phyloP scores from a whole-genome alignment of 2,113 vertebrate genomes.

The Solea senegalensis region DNA sequence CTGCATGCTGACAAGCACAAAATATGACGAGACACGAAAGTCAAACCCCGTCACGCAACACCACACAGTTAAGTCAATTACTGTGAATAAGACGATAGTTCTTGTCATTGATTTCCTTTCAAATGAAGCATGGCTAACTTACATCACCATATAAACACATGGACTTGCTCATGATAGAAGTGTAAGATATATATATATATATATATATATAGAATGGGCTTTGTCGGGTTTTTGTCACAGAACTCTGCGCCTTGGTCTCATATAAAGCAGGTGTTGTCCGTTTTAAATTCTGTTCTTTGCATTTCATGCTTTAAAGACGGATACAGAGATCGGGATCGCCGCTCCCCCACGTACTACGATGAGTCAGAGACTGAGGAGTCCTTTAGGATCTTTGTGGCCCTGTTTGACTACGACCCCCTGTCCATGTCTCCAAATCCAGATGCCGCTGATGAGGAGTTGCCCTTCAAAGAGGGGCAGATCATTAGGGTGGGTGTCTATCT shows the following conservation, averaged over 20 bases:
- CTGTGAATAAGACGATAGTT: conserved; percentile 7
- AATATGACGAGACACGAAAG: conserved; percentile 27
- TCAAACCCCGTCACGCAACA: conserved; percentile 28
- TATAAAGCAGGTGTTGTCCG: not conserved
- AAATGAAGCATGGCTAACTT: conserved; percentile 37
- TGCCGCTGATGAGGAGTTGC: conserved; percentile 93
- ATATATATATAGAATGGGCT: not conserved
- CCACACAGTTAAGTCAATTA: conserved; percentile 43
- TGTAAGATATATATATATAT: not conserved
- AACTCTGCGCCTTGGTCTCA: not conserved
- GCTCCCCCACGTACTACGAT: conserved; percentile 89
- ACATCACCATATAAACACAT: conserved; percentile 8
- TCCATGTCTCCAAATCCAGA: conserved; percentile 98
- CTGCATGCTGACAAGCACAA: conserved; percentile 53
- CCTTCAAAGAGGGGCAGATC: conserved; percentile 96
- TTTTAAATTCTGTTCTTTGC: conserved; percentile 11
- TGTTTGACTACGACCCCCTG: conserved; percentile 95
- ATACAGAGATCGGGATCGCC: conserved; percentile 82
- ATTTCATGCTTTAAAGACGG: conserved; percentile 80
- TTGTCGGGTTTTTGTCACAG: not conserved
- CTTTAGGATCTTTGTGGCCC: conserved; percentile 91
- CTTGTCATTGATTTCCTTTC: conserved; percentile 36
- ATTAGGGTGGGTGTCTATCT: conserved; percentile 85
- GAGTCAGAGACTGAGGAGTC: conserved; percentile 91
- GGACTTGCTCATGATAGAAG: conserved; percentile 1